Evolutionary conservation across 2,888 invertebrate genomes (phyloP).

Genomic region (Heliconius cydno): DNA sequence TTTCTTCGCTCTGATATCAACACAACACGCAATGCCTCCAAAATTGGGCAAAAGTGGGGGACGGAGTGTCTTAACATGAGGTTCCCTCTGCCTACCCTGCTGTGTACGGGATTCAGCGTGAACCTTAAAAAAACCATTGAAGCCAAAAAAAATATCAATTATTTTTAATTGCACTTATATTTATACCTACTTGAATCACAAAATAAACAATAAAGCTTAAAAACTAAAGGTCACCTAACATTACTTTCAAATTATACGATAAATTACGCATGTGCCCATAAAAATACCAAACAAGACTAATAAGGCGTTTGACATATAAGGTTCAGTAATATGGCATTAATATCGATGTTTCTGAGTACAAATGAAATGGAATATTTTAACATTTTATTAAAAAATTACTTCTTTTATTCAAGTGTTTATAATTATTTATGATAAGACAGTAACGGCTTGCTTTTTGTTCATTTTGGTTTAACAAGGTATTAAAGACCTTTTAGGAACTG

Average conservation of each 20-base stretch:
- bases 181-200: background rate
- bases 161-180: too few species aligned
- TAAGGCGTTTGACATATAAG: constrained; percentile 26
- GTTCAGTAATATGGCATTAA: constrained; percentile 16
- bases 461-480: background rate
- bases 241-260: constrained; percentile 33
- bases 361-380: constrained; percentile 30
- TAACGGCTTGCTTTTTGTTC: background rate
- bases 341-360: constrained; percentile 31
- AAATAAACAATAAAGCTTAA: background rate
- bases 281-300: constrained; percentile 21
- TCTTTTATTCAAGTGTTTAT: background rate
- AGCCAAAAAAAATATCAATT: too few species aligned
- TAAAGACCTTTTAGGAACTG: background rate
- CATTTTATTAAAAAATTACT: constrained; percentile 33
- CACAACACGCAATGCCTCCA: too few species aligned
- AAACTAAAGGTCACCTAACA: constrained; percentile 33
- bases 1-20: too few species aligned
- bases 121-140: too few species aligned
- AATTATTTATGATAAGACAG: constrained; percentile 28
- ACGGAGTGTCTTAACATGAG: too few species aligned
- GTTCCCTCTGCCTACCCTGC: too few species aligned
- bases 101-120: too few species aligned
- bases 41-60: too few species aligned
- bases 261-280: constrained; percentile 28